Evolutionary conservation across 1,140 invertebrate genomes (phyloP).

Genomic region (Frieseomelitta varia): DNA sequence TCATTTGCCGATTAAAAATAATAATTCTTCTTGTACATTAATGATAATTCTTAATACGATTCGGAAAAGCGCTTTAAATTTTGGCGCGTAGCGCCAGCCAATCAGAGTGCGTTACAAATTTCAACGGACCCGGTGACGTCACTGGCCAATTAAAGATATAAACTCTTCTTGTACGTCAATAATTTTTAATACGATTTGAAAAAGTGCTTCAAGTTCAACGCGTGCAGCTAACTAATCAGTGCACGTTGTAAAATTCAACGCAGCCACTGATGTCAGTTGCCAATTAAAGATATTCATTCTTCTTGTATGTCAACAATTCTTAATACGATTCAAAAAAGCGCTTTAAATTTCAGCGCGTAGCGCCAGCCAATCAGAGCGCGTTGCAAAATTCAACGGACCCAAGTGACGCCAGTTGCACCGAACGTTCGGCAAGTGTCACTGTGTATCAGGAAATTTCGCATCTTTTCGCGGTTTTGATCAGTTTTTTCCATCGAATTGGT

Average conservation of each 20-base stretch:
- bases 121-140: background rate
- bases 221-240: too few relatives aligned
- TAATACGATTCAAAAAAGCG: accelerated
- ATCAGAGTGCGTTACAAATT: background rate
- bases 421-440: background rate
- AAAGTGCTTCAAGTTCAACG: too few relatives aligned
- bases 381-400: too few relatives aligned
- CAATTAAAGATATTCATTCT: background rate
- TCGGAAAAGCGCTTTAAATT: background rate
- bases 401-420: too few relatives aligned
- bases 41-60: background rate
- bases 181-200: too few relatives aligned
- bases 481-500: background rate
- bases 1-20: too few relatives aligned
- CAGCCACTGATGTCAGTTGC: background rate
- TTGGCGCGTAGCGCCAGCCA: background rate
- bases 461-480: background rate
- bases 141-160: too few relatives aligned
- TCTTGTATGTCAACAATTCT: background rate
- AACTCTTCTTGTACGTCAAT: too few relatives aligned
- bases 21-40: background rate
- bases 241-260: too few relatives aligned
- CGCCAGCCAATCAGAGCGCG: background rate
- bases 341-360: slow-evolving; percentile 1
- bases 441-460: too few relatives aligned